phyloP scores from a whole-genome alignment of 2,113 vertebrate species.

The Sebastes schlegelii region DNA sequence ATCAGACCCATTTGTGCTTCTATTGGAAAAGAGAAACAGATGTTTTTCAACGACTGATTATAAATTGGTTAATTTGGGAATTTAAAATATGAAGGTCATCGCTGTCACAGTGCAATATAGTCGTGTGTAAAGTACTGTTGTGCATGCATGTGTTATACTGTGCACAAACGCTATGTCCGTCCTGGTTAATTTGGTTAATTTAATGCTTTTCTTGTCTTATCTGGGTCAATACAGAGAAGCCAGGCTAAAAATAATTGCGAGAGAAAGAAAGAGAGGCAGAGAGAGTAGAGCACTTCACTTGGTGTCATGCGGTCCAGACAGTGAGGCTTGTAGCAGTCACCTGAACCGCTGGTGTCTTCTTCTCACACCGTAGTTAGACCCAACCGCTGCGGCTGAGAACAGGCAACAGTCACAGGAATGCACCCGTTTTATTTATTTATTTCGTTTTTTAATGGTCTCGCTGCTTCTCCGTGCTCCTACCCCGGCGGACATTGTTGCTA shows the following conservation, averaged over 20 bases:
- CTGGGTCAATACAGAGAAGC: slow-evolving; percentile 59
- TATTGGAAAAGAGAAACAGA: neutral
- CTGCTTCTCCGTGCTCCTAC: slow-evolving; percentile 11
- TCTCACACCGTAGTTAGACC: neutral
- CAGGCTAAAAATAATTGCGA: slow-evolving; percentile 61
- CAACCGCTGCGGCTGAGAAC: neutral
- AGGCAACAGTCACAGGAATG: slow-evolving; percentile 23
- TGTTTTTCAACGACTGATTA: neutral
- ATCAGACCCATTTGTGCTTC: neutral
- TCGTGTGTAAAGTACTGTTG: neutral
- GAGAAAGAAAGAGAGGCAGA: neutral
- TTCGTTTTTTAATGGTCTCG: slow-evolving; percentile 32
- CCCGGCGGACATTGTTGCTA: slow-evolving; percentile 58
- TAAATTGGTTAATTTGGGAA: neutral
- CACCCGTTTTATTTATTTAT: slow-evolving; percentile 48
- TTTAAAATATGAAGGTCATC: neutral
- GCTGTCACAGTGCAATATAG: neutral
- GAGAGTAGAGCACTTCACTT: slow-evolving; percentile 6
- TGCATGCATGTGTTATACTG: neutral
- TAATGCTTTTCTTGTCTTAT: slow-evolving; percentile 50
- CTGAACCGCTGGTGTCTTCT: slow-evolving; percentile 32
- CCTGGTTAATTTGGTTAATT: slow-evolving; percentile 44
- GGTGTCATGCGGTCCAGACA: slow-evolving; percentile 25
- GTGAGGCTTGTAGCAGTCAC: slow-evolving; percentile 24
- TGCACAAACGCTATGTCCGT: slow-evolving; percentile 19